Base-by-base conservation (phyloP, 1,140 invertebrate species). In the Drosophila pectinifera region DNA sequence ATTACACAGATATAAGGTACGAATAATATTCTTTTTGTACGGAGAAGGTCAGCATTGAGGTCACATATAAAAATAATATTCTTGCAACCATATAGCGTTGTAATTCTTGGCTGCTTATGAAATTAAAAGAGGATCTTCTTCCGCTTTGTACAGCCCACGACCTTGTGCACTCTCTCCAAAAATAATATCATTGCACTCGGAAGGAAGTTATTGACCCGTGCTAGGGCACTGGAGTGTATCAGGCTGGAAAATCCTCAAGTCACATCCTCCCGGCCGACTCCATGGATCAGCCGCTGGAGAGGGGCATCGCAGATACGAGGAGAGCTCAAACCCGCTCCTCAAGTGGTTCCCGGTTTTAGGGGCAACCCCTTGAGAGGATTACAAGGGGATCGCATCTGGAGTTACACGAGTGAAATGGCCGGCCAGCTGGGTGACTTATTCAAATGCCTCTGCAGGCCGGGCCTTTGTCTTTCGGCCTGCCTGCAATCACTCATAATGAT, bases 401-500 rank as follows among this genome's bases (percentile, higher is more conserved):
- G 73, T 77, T 77, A 77, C 73, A 77, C 56, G 73, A 77, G 28
- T 73, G 31, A 59, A 54, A 55, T 78, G 63, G 64, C 55, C 74
- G 55, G 64, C 73, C 75, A 78, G 75, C 75, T 77, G 74, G 75
- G 64, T 72, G 74, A 72, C 74, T 78, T 78, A 78, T 70, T 78
- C 48, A 78, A 78, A 62, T 70, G 41, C 22, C 53, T 72, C 63
- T 62, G 31, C 54, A 16, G 34, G 28, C 46, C 28, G 0, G 5
- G 31, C 51, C 41, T 76, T 78, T 78, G 74, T 78, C 51, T 76
- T 36, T 26, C 20, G 3, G 48, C 16, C 62, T 48, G 59, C 51
- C 54, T 68, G 63, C 73, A 77, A 77, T 78, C 75, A 78, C 74
- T 78, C 74, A 78, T 78, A 78, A 78, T 78, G 75, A 78, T 78